Conservation (phyloP, 2,888 invertebrate genomes). For the Amblyjoppa proteus region DNA sequence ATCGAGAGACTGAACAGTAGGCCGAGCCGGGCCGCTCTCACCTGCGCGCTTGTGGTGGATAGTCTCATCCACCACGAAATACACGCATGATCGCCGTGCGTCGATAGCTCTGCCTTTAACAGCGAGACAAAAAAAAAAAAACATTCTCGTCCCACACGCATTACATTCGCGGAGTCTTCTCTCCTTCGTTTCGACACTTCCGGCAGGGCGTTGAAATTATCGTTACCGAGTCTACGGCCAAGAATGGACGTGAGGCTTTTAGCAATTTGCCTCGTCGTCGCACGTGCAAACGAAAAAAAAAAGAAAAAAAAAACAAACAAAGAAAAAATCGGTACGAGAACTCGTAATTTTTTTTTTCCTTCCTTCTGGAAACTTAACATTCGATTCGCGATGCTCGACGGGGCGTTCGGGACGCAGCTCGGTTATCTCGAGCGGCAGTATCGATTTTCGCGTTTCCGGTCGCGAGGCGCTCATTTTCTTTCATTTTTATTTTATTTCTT, state of each 20-base stretch:
- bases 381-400: conserved; percentile 32
- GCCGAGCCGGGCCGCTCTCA: conserved; percentile 21
- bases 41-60: background rate
- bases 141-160: background rate
- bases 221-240: background rate
- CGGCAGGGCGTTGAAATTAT: conserved; percentile 25
- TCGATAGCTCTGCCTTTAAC: conserved; percentile 22
- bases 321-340: background rate
- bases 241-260: conserved; percentile 32
- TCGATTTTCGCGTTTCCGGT: conserved; percentile 54
- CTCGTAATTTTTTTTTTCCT: conserved; percentile 24
- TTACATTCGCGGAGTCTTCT: background rate
- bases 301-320: background rate
- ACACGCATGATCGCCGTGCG: conserved; percentile 4
- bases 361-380: conserved; percentile 25
- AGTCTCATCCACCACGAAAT: background rate
- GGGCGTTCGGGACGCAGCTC: conserved; percentile 8
- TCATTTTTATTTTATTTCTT: background rate
- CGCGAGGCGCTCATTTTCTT: conserved; percentile 9
- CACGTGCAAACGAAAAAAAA: background rate
- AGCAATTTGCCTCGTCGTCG: conserved; percentile 38
- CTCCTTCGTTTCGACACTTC: conserved; percentile 30
- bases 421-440: conserved; percentile 30
- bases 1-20: background rate
- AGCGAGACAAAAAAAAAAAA: conserved; percentile 8